Conservation (phyloP, 1,140 invertebrate species). For the Drosophila leontia region DNA sequence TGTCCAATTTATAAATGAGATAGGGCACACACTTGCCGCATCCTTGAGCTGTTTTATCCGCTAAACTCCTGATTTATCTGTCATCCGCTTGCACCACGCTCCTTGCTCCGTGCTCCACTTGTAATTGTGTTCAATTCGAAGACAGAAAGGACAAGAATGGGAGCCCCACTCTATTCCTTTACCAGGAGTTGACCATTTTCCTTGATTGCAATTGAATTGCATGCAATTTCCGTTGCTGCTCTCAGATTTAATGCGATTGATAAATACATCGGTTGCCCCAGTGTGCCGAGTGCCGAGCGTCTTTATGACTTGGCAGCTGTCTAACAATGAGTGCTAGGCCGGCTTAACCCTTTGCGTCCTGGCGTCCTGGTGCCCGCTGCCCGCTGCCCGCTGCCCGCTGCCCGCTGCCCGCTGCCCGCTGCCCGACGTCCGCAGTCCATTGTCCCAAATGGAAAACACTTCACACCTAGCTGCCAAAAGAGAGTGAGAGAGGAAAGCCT, state of each 20-base stretch:
- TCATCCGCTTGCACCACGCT: constrained; percentile 4
- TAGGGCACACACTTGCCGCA: constrained; percentile 43
- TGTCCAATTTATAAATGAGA: constrained; percentile 58
- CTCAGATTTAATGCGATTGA: constrained; percentile 76
- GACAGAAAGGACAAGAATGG: too few species aligned
- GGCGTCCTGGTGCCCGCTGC: background rate
- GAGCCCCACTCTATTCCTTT: constrained; percentile 20
- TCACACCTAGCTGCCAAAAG: constrained; percentile 69
- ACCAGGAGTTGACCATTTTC: constrained; percentile 44
- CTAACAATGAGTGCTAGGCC: constrained; percentile 46
- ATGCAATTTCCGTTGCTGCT: constrained; percentile 67
- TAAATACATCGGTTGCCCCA: constrained; percentile 42
- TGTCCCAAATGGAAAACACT: constrained; percentile 55
- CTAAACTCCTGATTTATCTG: constrained; percentile 52
- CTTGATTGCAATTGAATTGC: constrained; percentile 75
- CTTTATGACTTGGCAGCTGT: constrained; percentile 58
- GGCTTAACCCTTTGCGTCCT: constrained; percentile 49
- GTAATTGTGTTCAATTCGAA: constrained; percentile 23
- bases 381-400: constrained; percentile 1
- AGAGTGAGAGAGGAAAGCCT: constrained; percentile 25
- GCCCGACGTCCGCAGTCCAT: constrained; percentile 15
- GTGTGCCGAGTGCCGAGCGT: constrained; percentile 27
- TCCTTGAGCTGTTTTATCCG: constrained; percentile 28
- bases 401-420: background rate
- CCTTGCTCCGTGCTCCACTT: background rate